phyloP scores from a whole-genome alignment of 2,888 invertebrate genomes.

The Cyrtodaria siliqua region DNA sequence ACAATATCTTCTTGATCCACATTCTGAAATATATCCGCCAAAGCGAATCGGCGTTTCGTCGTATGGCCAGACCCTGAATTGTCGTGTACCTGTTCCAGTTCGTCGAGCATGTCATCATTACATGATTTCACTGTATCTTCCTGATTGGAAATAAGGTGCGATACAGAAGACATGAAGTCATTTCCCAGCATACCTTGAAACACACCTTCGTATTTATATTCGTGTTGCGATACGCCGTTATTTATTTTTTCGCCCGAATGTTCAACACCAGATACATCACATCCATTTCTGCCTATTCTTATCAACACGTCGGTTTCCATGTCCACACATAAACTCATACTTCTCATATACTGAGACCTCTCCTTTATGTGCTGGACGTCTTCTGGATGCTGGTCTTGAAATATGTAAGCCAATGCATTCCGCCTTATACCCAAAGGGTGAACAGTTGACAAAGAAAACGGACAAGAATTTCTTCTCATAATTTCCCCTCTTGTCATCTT shows the following conservation, averaged over 20 bases:
- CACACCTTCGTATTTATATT: too few species aligned
- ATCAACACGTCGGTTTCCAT: not conserved
- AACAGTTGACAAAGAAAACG: too few species aligned
- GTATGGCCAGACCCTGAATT: too few species aligned
- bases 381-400: not conserved
- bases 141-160: too few species aligned
- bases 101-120: too few species aligned
- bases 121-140: too few species aligned
- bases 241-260: not conserved
- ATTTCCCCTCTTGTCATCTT: not conserved
- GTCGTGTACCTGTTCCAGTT: too few species aligned
- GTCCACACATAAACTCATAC: not conserved
- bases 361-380: not conserved
- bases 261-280: not conserved
- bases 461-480: too few species aligned
- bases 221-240: too few species aligned
- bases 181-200: too few species aligned
- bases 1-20: conserved; percentile 15
- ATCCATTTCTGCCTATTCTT: not conserved
- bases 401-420: conserved; percentile 4
- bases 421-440: not conserved
- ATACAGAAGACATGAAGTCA: too few species aligned
- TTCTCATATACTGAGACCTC: not conserved
- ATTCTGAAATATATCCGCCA: conserved; percentile 45
- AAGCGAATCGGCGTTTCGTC: conserved; percentile 29